A percentile compares a stretch with the other conserved stretches of the same genome.
Evolutionary conservation across 2,797 vertebrate genomes (phyloP).

Genomic region (Hyperoplus immaculatus): DNA sequence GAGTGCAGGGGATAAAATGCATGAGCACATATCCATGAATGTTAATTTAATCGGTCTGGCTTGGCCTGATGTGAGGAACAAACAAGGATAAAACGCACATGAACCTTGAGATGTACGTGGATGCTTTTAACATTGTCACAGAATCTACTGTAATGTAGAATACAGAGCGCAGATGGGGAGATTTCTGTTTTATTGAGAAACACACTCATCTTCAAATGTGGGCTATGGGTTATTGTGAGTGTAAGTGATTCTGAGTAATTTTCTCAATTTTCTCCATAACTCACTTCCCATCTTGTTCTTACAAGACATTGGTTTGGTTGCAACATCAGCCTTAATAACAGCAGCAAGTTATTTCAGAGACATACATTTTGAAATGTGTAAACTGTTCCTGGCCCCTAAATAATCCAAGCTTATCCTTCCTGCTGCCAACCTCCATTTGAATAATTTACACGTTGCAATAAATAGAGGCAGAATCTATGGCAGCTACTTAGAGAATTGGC

Average conservation of each 20-base stretch:
- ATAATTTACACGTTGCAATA: constrained; percentile 76
- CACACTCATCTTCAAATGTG: constrained; percentile 28
- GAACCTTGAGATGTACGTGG: constrained; percentile 40
- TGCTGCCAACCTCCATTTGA: constrained; percentile 72
- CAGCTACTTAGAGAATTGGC: constrained; percentile 60
- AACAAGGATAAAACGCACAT: constrained; percentile 55
- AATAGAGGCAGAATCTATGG: constrained; percentile 69
- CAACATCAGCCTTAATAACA: constrained; percentile 47
- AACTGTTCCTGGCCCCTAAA: constrained; percentile 61
- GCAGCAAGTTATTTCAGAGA: constrained; percentile 48
- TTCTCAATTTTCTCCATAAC: constrained; percentile 29
- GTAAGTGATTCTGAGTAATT: constrained; percentile 37
- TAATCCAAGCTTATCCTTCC: constrained; percentile 76
- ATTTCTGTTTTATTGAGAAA: constrained; percentile 34
- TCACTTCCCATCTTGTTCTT: constrained; percentile 22
- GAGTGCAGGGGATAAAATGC: constrained; percentile 64
- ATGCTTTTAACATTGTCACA: constrained; percentile 34
- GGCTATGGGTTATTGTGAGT: neutral
- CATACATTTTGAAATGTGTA: constrained; percentile 60
- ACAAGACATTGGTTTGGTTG: constrained; percentile 24
- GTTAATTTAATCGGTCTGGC: constrained; percentile 68
- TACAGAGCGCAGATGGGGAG: neutral
- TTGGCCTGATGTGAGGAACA: constrained; percentile 52
- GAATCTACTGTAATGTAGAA: constrained; percentile 2
- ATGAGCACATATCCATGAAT: constrained; percentile 61